Conservation (phyloP, 2,113 vertebrate species). For the Chloropsis hardwickii region DNA sequence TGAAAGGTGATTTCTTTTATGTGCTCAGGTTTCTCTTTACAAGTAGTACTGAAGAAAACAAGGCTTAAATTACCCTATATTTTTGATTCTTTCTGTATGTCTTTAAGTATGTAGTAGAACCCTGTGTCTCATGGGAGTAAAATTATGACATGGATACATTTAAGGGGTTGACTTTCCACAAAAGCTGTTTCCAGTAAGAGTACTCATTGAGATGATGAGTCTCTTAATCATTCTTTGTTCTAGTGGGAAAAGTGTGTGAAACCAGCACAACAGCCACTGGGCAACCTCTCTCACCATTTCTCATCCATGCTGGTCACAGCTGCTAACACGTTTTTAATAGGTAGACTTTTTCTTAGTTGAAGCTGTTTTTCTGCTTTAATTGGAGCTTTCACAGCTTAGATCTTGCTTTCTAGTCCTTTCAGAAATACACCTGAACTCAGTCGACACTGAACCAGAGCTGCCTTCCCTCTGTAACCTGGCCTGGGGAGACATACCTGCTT, state of each 20-base stretch:
- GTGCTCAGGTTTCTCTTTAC: not conserved
- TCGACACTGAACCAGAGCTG: not conserved
- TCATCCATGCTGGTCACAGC: not conserved
- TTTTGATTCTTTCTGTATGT: not conserved
- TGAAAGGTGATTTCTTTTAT: not conserved
- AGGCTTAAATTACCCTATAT: not conserved
- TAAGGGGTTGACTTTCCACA: not conserved
- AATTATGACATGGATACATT: not conserved
- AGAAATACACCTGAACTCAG: not conserved
- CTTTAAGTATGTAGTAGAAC: not conserved
- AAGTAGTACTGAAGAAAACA: not conserved
- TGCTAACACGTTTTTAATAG: not conserved
- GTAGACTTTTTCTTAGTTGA: not conserved
- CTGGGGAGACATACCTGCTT: not conserved
- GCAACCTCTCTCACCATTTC: not conserved
- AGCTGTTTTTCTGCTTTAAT: not conserved
- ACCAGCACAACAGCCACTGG: not conserved
- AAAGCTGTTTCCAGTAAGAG: not conserved
- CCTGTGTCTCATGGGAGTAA: not conserved
- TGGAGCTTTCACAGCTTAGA: not conserved
- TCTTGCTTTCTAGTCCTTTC: not conserved
- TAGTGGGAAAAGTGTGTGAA: not conserved
- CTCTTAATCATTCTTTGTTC: conserved; percentile 38
- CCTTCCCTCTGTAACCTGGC: not conserved
- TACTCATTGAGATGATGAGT: not conserved